Base-by-base conservation (phyloP, 2,113 vertebrate genomes). In the Origma solitaria region DNA sequence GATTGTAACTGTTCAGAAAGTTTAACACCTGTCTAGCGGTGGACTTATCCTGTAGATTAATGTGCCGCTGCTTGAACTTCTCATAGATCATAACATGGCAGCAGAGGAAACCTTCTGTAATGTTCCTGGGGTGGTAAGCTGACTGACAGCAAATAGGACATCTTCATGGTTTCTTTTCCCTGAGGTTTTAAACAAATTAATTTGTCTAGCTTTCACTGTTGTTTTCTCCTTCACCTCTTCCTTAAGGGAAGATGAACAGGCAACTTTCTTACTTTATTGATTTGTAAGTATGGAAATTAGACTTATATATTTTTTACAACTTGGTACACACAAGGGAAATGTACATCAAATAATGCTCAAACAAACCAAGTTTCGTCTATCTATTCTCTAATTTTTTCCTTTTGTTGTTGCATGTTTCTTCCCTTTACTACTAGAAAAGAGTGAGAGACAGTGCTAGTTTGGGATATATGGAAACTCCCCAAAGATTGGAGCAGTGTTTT, bases 401-500 rank as follows among this genome's bases (percentile, higher is more conserved):
- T 73, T 86, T 45, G 8, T n/a, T 69, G 16, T 77, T 54, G 5
- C 14, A 12, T 15, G 5, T 82, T 85, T 60, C 23, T 62, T 60
- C 50, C 19, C 21, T 64, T 82, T n/a, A n/a, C 28, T 6, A 3
- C 42, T 28, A 78, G 38, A 69, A 77, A 38, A 45, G 18, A 28
- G 35, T 9, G 15, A 11, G 33, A 51, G 45, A 92, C n/a, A 77
- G 30, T 27, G 60, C 88, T 7, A 75, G 40, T 5, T 71, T 97
- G 35, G 95, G 81, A 31, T 83, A 88, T 17, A 1, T 25, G 37
- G 97, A 95, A 88, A 56, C 81, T 31, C 90, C 97, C 97, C 7
- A 95, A 95, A 9, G 97, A 97, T 0, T 98, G 98, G 37, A 94
- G 98, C 95, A 98, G 97, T 88, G 94, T 96, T 92, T 97, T 98